Evolutionary conservation across 2,113 vertebrate genomes (phyloP).

Genomic region (Phodopus roborovskii): DNA sequence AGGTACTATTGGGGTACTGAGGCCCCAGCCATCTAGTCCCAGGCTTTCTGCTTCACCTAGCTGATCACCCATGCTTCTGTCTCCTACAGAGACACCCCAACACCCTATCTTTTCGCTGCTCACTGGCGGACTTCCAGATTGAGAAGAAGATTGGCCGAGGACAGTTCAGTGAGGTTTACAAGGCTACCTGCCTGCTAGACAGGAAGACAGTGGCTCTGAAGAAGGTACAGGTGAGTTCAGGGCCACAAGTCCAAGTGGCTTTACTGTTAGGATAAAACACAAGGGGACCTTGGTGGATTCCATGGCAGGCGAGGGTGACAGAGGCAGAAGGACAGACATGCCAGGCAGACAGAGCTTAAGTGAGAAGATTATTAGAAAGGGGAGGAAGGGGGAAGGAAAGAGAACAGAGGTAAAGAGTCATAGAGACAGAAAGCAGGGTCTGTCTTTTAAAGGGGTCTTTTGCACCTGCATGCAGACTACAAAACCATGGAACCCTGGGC

Average conservation of each 20-base stretch:
- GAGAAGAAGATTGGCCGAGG: constrained; percentile 92
- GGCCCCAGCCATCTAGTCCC: background rate
- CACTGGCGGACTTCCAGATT: constrained; percentile 89
- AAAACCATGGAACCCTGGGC: no score
- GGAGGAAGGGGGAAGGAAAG: no score
- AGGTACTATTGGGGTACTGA: accelerated
- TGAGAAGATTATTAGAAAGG: no score
- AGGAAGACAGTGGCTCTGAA: constrained; percentile 90
- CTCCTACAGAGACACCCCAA: constrained; percentile 83
- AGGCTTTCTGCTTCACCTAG: background rate
- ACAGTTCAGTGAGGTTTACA: constrained; percentile 92
- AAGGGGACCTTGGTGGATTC: no score
- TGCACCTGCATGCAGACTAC: no score
- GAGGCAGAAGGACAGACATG: no score
- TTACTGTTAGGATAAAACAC: no score
- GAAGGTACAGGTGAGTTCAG: constrained; percentile 88
- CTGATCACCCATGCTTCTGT: background rate
- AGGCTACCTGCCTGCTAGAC: constrained; percentile 89
- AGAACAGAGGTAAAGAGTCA: no score
- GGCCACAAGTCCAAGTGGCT: accelerated
- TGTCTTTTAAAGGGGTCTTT: no score
- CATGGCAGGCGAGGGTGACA: no score
- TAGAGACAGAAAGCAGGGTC: no score
- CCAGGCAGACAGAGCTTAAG: no score
- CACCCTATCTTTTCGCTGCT: constrained; percentile 87